Percentiles rank a stretch among this genome's conserved stretches.
Conservation (phyloP, 2,113 vertebrate species). For the Corythornis madagascariensis region DNA sequence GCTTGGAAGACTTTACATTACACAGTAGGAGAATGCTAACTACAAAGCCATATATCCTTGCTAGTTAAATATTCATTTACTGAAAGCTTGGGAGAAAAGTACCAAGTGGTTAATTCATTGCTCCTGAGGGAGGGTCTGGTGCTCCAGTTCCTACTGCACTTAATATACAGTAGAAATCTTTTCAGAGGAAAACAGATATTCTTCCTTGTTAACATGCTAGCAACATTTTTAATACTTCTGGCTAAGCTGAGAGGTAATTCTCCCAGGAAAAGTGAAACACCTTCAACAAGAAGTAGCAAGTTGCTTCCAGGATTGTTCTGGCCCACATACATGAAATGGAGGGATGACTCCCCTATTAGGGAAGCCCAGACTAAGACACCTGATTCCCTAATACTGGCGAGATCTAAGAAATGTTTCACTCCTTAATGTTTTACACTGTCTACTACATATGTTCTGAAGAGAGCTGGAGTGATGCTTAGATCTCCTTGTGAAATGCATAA, state of each 20-base stretch:
- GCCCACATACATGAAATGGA: rapidly evolving
- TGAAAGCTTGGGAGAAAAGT: not conserved
- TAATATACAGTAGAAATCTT: not conserved
- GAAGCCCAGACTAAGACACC: not conserved
- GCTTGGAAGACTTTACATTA: not conserved
- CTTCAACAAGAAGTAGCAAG: not conserved
- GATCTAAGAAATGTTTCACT: not conserved
- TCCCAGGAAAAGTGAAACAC: not conserved
- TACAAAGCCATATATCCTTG: not conserved
- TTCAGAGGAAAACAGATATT: not conserved
- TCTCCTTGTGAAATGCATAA: not conserved
- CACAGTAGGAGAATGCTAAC: not conserved
- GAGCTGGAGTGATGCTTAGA: not conserved
- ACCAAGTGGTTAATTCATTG: not conserved
- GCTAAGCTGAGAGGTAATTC: not conserved
- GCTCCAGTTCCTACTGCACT: not conserved
- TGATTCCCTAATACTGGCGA: not conserved
- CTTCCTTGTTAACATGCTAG: not conserved
- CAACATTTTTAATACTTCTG: not conserved
- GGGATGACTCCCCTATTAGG: not conserved
- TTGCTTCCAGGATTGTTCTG: not conserved
- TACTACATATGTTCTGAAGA: not conserved
- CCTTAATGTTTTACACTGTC: not conserved
- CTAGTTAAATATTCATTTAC: not conserved
- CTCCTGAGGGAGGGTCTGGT: not conserved